These are phyloP conservation scores for Tursiops truncatus DNA, from an alignment of 2,113 vertebrate species.

Conservation along the genomic window DNA sequence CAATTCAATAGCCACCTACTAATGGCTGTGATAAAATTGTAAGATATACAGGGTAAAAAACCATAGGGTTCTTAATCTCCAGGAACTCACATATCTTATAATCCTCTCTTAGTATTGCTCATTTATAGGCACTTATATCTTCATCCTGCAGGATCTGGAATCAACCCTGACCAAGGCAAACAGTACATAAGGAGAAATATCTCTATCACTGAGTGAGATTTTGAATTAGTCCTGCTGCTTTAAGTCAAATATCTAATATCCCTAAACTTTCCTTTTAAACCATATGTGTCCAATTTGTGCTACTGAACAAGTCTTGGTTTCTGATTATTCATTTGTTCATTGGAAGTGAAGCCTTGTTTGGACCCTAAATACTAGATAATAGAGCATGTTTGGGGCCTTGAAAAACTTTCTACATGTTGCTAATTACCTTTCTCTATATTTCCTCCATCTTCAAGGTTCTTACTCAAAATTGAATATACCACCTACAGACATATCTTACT, in stretches of 20 bases:
- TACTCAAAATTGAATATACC: not conserved
- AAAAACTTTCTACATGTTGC: not conserved
- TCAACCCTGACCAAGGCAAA: not conserved
- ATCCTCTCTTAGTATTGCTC: not conserved
- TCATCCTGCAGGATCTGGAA: not conserved
- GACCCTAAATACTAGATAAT: not conserved
- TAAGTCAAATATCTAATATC: not conserved
- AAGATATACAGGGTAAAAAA: not conserved
- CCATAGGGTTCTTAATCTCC: not conserved
- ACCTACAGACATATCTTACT: not conserved
- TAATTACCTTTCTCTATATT: not conserved
- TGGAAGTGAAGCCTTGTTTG: not conserved
- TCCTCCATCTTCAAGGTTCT: not conserved
- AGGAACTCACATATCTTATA: not conserved
- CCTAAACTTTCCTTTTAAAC: not conserved
- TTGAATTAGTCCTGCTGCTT: not conserved
- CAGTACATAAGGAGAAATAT: not conserved
- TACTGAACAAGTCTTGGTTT: not conserved
- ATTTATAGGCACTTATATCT: not conserved
- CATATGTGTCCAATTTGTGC: not conserved
- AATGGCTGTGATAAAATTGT: not conserved
- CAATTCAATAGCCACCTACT: not conserved
- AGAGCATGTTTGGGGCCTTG: not conserved
- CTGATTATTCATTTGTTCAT: not conserved
- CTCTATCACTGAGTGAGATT: not conserved